Conservation (phyloP, 2,888 invertebrate species). For the Drosophila mercatorum region DNA sequence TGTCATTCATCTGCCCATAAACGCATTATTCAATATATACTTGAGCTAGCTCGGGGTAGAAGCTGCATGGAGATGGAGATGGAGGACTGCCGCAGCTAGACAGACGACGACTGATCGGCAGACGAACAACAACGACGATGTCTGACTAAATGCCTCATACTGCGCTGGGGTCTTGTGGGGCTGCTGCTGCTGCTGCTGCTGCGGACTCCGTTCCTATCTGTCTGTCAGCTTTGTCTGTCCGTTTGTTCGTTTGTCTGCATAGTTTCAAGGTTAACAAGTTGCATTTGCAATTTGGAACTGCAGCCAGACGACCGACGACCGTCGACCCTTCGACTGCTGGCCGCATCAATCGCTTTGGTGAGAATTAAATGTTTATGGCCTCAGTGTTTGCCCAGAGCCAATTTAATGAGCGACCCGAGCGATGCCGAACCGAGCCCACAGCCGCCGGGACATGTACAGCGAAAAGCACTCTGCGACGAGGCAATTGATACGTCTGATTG, state of each 20-base stretch:
- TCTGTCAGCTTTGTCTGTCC: slow-evolving; percentile 32
- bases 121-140: slow-evolving; percentile 72
- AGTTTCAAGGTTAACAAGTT: slow-evolving; percentile 83
- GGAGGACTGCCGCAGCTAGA: slow-evolving; percentile 65
- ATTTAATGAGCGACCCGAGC: slow-evolving; percentile 71
- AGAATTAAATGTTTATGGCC: slow-evolving; percentile 73
- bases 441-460: slow-evolving; percentile 48
- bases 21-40: slow-evolving; percentile 83
- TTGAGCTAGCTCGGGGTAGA: slow-evolving; percentile 20
- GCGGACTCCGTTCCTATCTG: slow-evolving; percentile 37
- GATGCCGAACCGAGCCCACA: slow-evolving; percentile 1
- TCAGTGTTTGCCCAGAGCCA: slow-evolving; percentile 59
- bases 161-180: slow-evolving; percentile 66
- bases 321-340: slow-evolving; percentile 37
- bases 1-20: slow-evolving; percentile 84
- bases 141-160: slow-evolving; percentile 81
- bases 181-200: slow-evolving; percentile 39
- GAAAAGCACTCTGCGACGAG: slow-evolving; percentile 69
- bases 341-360: slow-evolving; percentile 77
- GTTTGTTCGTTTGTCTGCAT: slow-evolving; percentile 58
- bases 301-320: slow-evolving; percentile 45
- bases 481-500: slow-evolving; percentile 66
- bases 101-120: slow-evolving; percentile 79
- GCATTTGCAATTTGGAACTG: slow-evolving; percentile 82
- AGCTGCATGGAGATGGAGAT: slow-evolving; percentile 15